Conservation (phyloP, 1,140 invertebrate genomes). For the Oppia nitens region DNA sequence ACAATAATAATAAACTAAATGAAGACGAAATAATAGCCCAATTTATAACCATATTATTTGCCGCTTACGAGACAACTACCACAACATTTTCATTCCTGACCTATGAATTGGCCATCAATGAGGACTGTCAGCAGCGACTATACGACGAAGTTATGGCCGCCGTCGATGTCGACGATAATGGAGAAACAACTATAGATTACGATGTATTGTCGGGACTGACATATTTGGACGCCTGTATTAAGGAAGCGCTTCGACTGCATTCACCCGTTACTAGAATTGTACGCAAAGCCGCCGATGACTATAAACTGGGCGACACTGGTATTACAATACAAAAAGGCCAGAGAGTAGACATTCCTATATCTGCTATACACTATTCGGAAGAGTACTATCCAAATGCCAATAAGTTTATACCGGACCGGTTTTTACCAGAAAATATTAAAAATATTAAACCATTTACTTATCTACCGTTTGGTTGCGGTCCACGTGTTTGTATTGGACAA, state of each 20-base stretch:
- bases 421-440: constrained; percentile 11
- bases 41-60: constrained; percentile 43
- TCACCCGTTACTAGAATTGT: constrained; percentile 29
- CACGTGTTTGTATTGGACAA: constrained; percentile 30
- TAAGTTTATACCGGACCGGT: constrained; percentile 43
- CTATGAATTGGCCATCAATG: too few relatives aligned
- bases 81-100: constrained; percentile 27
- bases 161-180: not conserved
- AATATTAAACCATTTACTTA: constrained; percentile 26
- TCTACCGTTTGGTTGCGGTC: constrained; percentile 38
- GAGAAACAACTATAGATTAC: constrained; percentile 20
- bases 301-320: constrained; percentile 2
- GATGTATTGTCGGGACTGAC: constrained; percentile 21
- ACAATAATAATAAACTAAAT: too few relatives aligned
- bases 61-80: constrained; percentile 43
- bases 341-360: constrained; percentile 38
- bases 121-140: constrained; percentile 29
- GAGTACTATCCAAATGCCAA: constrained; percentile 39
- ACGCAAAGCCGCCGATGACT: constrained; percentile 24
- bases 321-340: constrained; percentile 34
- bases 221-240: constrained; percentile 25
- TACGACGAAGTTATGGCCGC: constrained; percentile 6
- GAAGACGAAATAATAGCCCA: too few relatives aligned
- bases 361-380: constrained; percentile 43
- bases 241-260: constrained; percentile 24